Evolutionary conservation across 2,888 invertebrate species (phyloP).

Genomic region (Colostygia pectinataria): DNA sequence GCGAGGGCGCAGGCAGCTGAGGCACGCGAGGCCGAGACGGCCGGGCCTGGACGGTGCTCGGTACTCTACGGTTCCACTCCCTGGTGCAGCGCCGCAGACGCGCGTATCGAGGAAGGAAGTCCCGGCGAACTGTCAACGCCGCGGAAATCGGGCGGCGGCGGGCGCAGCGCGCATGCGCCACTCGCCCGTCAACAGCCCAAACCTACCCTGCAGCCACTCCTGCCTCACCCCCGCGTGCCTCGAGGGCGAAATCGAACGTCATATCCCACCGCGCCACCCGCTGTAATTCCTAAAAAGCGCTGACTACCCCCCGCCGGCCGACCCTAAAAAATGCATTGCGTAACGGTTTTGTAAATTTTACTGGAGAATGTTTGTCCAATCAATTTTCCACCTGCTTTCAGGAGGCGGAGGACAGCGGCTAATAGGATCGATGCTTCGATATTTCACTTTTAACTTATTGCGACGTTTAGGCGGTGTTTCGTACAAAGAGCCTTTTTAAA

Average conservation of each 20-base stretch:
- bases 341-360: conserved; percentile 77
- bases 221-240: conserved; percentile 67
- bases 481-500: conserved; percentile 2
- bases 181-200: conserved; percentile 81
- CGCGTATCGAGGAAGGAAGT: conserved; percentile 80
- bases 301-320: conserved; percentile 74
- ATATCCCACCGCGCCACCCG: conserved; percentile 75
- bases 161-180: conserved; percentile 75
- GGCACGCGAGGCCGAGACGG: conserved; percentile 34
- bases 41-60: conserved; percentile 39
- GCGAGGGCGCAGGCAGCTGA: conserved; percentile 38
- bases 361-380: conserved; percentile 70
- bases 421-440: conserved; percentile 26
- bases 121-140: conserved; percentile 85
- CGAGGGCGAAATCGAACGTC: conserved; percentile 74
- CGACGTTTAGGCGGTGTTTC: conserved; percentile 10
- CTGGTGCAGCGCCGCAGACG: conserved; percentile 70
- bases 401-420: conserved; percentile 21
- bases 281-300: conserved; percentile 80
- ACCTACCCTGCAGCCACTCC: conserved; percentile 64
- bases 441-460: conserved; percentile 21
- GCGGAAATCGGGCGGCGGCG: conserved; percentile 83
- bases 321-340: conserved; percentile 83
- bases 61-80: conserved; percentile 29
- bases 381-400: conserved; percentile 73